Evolutionary conservation across 2,888 invertebrate species (phyloP), one percentile per base, ranked within the genome.

Genomic region (Polyommatus iphigenia): DNA sequence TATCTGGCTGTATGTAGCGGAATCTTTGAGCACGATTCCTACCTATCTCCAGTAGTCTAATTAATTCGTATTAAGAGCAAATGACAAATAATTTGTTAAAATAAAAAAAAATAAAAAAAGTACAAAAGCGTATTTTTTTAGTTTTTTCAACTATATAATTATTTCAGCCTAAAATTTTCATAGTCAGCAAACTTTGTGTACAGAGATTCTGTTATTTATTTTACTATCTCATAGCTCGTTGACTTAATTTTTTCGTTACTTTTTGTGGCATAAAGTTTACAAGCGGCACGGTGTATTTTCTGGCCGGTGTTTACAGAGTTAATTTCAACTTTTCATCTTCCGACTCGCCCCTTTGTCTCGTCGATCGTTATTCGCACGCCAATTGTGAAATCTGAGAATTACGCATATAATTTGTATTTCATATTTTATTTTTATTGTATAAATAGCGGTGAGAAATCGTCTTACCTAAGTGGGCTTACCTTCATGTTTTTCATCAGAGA

Each of bases 391-490:
- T 62, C 29, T 67, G 67, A 67, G 29, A 67, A 67, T 67, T 32
- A 67, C 29, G 67, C 29, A 67, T 32, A 67, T 32, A 67, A 13
- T 4, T 13, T 67, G 24, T 67, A 29, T 29, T 5, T 67, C 29
- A 32, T 29, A 29, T 32, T 15, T 32, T 67, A 15, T 67, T 15
- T 67, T 15, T 67, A 29, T 67, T 67, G 67, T 67, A 29, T 29
- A 32, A 67, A 67, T 29, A 67, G 29, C 29, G 67, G 67, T 67
- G 67, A 67, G 67, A 67, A 67, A 67, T 32, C 32, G 67, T 18
- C 29, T 67, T 67, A 24, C 24, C 62, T 24, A 13, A 62, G 10
- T 13, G 3, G 32, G 2, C 10, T 24, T 24, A 62, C 24, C 15
- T 67, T 18, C 32, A 67, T 67, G 67, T 67, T 67, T 67, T 67